Evolutionary conservation across 2,113 vertebrate genomes (phyloP).

Genomic region (Eleginops maclovinus): DNA sequence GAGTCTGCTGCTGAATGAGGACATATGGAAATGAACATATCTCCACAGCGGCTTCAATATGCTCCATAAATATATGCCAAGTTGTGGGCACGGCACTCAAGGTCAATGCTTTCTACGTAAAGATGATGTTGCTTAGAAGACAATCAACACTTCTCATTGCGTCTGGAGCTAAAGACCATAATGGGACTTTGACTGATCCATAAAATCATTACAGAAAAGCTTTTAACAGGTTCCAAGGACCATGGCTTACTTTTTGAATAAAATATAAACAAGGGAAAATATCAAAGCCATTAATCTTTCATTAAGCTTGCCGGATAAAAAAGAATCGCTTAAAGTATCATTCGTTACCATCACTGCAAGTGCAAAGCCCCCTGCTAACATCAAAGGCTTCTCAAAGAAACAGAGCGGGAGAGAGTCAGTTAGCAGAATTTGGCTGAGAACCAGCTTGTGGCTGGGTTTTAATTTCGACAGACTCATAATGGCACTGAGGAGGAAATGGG

Average conservation of each 20-base stretch:
- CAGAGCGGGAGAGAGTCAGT: slow-evolving; percentile 85
- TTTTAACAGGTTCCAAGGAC: slow-evolving; percentile 88
- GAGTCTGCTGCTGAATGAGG: slow-evolving; percentile 49
- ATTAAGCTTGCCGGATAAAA: slow-evolving; percentile 99
- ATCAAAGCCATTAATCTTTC: slow-evolving; percentile 99
- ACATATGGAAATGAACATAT: slow-evolving; percentile 63
- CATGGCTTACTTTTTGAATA: slow-evolving; percentile 83
- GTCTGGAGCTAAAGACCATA: slow-evolving; percentile 51
- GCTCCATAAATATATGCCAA: slow-evolving; percentile 39
- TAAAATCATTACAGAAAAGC: slow-evolving; percentile 86
- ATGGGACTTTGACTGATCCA: slow-evolving; percentile 78
- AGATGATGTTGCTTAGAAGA: slow-evolving; percentile 49
- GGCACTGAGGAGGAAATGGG: slow-evolving; percentile 81
- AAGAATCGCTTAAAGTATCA: slow-evolving; percentile 98
- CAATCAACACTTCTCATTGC: slow-evolving; percentile 63
- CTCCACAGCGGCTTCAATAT: slow-evolving; percentile 23
- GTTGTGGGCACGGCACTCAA: slow-evolving; percentile 38
- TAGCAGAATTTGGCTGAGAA: slow-evolving; percentile 93
- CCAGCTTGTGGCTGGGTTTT: slow-evolving; percentile 91
- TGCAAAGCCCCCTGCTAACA: slow-evolving; percentile 94
- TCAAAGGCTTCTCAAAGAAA: slow-evolving; percentile 91
- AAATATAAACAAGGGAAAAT: slow-evolving; percentile 97
- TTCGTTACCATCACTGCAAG: slow-evolving; percentile 92
- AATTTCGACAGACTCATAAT: slow-evolving; percentile 84
- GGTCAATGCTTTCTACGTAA: slow-evolving; percentile 44